phyloP scores from a whole-genome alignment of 2,113 vertebrate species.

The Scalopus aquaticus region DNA sequence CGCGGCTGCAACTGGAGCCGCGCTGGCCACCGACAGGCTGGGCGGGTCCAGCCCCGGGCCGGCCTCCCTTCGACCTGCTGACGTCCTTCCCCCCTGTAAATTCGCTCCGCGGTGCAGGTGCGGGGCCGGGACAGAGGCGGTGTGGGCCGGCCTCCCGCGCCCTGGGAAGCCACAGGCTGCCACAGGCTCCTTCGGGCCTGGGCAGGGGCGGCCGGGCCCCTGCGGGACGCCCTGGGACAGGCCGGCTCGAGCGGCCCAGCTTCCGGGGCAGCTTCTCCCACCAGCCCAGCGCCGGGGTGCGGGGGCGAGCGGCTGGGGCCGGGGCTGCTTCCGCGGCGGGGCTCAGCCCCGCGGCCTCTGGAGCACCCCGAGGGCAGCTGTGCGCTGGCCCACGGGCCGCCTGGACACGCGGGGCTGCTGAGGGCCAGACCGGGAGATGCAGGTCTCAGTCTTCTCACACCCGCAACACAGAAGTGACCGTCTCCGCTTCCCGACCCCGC shows the following conservation, averaged over 20 bases:
- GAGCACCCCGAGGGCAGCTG: conserved; percentile 23
- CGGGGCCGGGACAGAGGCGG: background rate
- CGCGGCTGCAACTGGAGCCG: background rate
- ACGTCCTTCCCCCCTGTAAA: background rate
- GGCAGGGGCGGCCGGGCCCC: too few species aligned
- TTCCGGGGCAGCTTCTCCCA: too few species aligned
- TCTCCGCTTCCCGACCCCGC: conserved; percentile 7
- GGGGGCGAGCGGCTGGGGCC: background rate
- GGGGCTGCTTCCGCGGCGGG: too few species aligned
- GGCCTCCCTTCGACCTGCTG: conserved; percentile 32
- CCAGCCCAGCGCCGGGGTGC: too few species aligned
- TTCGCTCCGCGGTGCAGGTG: background rate
- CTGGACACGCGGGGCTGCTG: too few species aligned
- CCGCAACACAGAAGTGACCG: background rate
- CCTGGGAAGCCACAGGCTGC: background rate
- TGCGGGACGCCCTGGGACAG: too few species aligned
- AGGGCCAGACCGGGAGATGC: conserved; percentile 36
- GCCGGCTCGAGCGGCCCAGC: too few species aligned
- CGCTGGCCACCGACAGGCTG: too few species aligned
- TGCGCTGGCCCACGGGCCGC: too few species aligned
- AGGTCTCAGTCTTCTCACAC: background rate
- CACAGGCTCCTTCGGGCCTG: background rate
- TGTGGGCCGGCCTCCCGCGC: background rate
- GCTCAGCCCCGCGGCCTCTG: background rate
- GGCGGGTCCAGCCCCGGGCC: too few species aligned